phyloP scores from a whole-genome alignment of 2,797 vertebrate genomes.

The Amblyopsis hoosieri region DNA sequence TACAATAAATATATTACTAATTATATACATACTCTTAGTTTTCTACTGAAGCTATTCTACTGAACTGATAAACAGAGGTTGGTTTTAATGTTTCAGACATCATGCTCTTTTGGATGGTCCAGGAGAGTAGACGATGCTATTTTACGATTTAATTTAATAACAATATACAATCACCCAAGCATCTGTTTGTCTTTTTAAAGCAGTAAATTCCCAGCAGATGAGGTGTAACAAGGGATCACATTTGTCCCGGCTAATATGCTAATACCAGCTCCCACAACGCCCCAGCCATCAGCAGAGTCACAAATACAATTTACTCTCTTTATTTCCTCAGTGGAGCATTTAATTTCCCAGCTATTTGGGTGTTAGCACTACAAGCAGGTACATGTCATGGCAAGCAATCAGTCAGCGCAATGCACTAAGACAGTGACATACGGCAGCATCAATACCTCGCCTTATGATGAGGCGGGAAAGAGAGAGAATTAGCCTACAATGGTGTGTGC shows the following conservation, averaged over 20 bases:
- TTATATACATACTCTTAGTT: no score
- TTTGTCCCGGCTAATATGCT: conserved; percentile 47
- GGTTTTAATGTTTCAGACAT: no score
- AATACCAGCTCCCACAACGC: conserved; percentile 48
- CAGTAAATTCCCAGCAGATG: conserved; percentile 45
- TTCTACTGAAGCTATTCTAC: no score
- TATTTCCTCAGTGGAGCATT: conserved; percentile 62
- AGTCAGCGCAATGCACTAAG: conserved; percentile 60
- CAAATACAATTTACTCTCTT: conserved; percentile 65
- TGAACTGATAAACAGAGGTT: no score
- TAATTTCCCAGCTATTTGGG: conserved; percentile 68
- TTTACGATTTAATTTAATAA: neutral
- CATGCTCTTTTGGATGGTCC: no score
- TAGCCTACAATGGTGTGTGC: no score
- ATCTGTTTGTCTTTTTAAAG: conserved; percentile 21
- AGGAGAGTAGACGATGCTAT: neutral
- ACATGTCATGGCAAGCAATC: conserved; percentile 57
- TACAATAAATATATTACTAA: no score
- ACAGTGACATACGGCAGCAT: conserved; percentile 54
- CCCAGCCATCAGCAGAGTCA: conserved; percentile 29
- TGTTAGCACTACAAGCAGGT: conserved; percentile 54
- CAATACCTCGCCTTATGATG: conserved; percentile 20
- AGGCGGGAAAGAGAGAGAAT: neutral
- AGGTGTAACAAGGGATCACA: conserved; percentile 50
- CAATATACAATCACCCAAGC: neutral